Base-by-base conservation (phyloP, 2,797 vertebrate species). In the Botia almorhae region DNA sequence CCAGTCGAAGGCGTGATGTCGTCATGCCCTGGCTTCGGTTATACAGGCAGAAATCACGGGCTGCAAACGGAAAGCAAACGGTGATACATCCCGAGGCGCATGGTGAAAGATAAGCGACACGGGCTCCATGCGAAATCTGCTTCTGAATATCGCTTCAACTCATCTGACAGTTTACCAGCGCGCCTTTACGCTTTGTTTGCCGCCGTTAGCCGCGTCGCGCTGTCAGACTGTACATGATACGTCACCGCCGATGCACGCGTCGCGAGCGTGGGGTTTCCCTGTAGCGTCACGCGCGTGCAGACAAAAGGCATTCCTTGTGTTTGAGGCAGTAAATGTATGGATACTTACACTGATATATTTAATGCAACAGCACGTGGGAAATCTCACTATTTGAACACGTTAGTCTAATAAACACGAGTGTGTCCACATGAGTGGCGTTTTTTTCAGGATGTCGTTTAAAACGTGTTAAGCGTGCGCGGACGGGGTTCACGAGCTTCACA, bases 191-290 rank as follows among this genome's bases (percentile, higher is more conserved):
- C 69, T 70, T 80, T 71, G 87, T 90, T 87, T 91, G 88, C 85
- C 90, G 85, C 89, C 81, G 74, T 75, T 53, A 53, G 48, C 71
- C 64, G 33, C 50, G 58, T 76, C 61, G 71, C 81, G 77, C 26
- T 43, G 74, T 80, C 90, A 82, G 81, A 85, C 89, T 68, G 81
- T 81, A 84, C 51, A 81, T 72, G 82, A 71, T 88, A 92, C 94
- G 93, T 94, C 93, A 94, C 84, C 36, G 23, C 64, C 60, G 68
- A 63, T 81, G 61, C 77, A 75, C 23, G 81, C 78, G 71, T 78
- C 71, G 77, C 74, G 85, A 72, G 83, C 82, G 85, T 82, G 91
- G 93, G 92, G 92, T 92, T 93, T 90, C 93, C 89, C 85, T 87
- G 76, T 23, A 82, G 85, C 86, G 87, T 89, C 88, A 87, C 39